Base-by-base conservation (phyloP, 2,797 vertebrate genomes). In the Sebastes goodei region DNA sequence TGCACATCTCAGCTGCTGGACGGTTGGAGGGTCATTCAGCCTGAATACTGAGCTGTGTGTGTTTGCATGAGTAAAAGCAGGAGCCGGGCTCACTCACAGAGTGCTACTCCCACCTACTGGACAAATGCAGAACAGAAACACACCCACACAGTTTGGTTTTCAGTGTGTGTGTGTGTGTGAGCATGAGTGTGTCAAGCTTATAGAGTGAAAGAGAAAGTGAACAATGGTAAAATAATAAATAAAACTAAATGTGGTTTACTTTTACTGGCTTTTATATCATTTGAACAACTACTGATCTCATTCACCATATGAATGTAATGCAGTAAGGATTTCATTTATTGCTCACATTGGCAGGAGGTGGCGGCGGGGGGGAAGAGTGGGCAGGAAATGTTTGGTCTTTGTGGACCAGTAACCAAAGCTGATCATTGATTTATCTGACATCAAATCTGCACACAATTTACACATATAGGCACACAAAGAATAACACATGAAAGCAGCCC, bases 61-160 rank as follows among this genome's bases (percentile, higher is more conserved):
- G 70, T 76, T 38, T 42, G 76, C 55, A 35, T 42, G 33, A 49
- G 49, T 10, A 30, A 49, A 53, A 53, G 57, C 17, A 1, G 1
- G 8, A 62, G 62, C 15, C 6, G 7, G 21, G 35, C 30, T 66
- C 6, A 80, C 67, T 64, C 74, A 78, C 85, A 94, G 94, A 87
- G 74, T 71, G 79, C 90, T 92, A 95, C 94, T 94, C 74, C 92
- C 95, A 95, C 91, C 94, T 93, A 88, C 91, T 93, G 94, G 92
- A 69, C 53, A 38, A 14, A 63, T 0, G 2, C 5, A n/a, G 79
- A 86, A 89, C 64, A 74, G 38, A 70, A 29, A 20, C 7, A 67
- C 62, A 33, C 33, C 5, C 68, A 71, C 71, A 35, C 38, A 20
- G 17, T 30, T 15, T 21, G 20, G 25, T 10, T 29, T 6, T 49